Conservation (phyloP, 2,797 vertebrate species). For the Macropodus opercularis region DNA sequence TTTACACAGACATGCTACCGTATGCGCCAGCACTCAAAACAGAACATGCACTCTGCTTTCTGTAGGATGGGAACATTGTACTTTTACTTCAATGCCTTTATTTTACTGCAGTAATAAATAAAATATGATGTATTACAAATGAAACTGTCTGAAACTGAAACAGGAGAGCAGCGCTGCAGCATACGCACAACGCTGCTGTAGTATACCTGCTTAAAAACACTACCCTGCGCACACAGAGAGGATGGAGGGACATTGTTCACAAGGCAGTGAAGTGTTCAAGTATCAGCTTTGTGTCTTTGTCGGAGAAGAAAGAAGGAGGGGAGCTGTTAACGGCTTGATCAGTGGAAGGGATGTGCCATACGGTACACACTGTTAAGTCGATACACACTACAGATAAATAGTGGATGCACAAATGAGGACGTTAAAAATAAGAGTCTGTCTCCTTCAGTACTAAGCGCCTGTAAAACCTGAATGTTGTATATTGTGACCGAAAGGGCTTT, state of each 20-base stretch:
- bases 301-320: conserved; percentile 42
- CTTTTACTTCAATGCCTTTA: neutral
- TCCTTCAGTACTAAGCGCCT: neutral
- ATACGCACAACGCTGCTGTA: conserved; percentile 1
- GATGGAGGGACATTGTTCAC: conserved; percentile 13
- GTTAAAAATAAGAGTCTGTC: conserved; percentile 27
- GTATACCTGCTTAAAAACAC: neutral
- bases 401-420: conserved; percentile 19
- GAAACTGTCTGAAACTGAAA: neutral
- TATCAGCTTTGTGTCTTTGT: conserved; percentile 63
- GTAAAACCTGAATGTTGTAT: too few species aligned
- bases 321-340: conserved; percentile 70
- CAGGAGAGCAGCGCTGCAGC: neutral
- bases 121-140: neutral
- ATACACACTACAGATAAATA: neutral
- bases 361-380: too few species aligned
- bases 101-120: neutral
- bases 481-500: neutral
- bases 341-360: conserved; percentile 44
- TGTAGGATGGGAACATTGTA: too few species aligned
- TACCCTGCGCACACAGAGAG: neutral
- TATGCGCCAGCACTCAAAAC: conserved; percentile 1
- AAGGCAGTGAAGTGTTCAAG: conserved; percentile 39
- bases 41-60: conserved; percentile 1
- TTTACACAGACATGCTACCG: neutral